phyloP scores from a whole-genome alignment of 2,797 vertebrate species.

The Ataeniobius toweri region DNA sequence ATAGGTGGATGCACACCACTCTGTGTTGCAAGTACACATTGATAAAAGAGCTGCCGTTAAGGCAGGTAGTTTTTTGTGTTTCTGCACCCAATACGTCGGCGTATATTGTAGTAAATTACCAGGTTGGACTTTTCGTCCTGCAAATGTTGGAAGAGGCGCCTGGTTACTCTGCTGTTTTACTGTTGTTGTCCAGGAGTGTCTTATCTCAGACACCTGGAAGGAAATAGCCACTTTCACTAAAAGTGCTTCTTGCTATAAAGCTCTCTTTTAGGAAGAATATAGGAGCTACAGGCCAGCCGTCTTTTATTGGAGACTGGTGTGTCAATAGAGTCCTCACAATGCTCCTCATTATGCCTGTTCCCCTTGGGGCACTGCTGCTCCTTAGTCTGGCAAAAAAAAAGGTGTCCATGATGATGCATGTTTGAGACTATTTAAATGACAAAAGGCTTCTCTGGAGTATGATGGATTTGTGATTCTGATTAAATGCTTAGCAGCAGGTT shows the following conservation, averaged over 20 bases:
- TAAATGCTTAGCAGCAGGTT: slow-evolving; percentile 51
- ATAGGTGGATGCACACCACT: slow-evolving; percentile 19
- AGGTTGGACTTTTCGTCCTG: neutral
- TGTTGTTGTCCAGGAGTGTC: slow-evolving; percentile 23
- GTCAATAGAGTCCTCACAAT: slow-evolving; percentile 34
- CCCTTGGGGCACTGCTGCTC: slow-evolving; percentile 7
- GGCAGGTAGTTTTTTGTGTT: neutral
- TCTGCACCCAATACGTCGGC: neutral
- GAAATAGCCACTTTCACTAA: slow-evolving; percentile 28
- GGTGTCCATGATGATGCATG: slow-evolving; percentile 1
- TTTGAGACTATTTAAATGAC: slow-evolving; percentile 33
- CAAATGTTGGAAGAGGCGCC: slow-evolving; percentile 3
- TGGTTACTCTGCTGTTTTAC: slow-evolving; percentile 14
- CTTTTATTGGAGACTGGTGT: slow-evolving; percentile 39
- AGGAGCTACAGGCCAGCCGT: slow-evolving; percentile 40
- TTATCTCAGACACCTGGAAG: slow-evolving; percentile 32
- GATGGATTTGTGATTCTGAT: slow-evolving; percentile 26
- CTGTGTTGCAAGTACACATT: too few relatives aligned
- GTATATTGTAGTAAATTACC: slow-evolving; percentile 18
- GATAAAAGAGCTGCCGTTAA: neutral
- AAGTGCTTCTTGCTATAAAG: slow-evolving; percentile 24
- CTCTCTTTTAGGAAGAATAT: slow-evolving; percentile 29
- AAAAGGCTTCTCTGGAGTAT: slow-evolving; percentile 6
- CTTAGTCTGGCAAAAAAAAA: slow-evolving; percentile 2
- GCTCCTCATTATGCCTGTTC: slow-evolving; percentile 12